Evolutionary conservation across 2,797 vertebrate genomes (phyloP).

Genomic region (Knipowitschia caucasica): DNA sequence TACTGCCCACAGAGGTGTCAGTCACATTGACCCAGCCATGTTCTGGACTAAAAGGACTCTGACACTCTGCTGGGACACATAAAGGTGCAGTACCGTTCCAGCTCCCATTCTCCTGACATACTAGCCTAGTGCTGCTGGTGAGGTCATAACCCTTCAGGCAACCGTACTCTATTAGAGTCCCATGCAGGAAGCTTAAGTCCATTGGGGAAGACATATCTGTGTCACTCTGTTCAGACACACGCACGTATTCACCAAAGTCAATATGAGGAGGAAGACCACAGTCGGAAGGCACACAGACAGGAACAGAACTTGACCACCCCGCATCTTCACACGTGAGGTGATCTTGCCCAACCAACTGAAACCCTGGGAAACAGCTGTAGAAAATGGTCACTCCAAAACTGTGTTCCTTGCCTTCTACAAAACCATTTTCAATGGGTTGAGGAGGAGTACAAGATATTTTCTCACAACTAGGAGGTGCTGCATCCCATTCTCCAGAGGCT

Average conservation of each 20-base stretch:
- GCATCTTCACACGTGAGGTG: conserved; percentile 91
- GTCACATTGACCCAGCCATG: conserved; percentile 83
- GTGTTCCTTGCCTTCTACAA: conserved; percentile 93
- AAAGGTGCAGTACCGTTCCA: conserved; percentile 93
- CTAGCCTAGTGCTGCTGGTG: conserved; percentile 71
- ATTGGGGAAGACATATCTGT: conserved; percentile 32
- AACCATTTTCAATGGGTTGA: conserved; percentile 89
- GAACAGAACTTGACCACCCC: conserved; percentile 88
- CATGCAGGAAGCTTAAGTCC: conserved; percentile 84
- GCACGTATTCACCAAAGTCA: conserved; percentile 89
- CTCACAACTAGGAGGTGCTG: conserved; percentile 78
- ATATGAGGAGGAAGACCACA: conserved; percentile 96
- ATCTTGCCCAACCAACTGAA: conserved; percentile 86
- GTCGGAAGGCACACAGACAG: conserved; percentile 84
- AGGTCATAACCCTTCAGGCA: conserved; percentile 89
- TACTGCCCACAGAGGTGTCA: conserved; percentile 78
- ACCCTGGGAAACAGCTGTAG: conserved; percentile 96
- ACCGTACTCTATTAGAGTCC: conserved; percentile 80
- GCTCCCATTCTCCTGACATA: conserved; percentile 88
- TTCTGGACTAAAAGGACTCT: conserved; percentile 75
- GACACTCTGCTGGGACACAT: conserved; percentile 85
- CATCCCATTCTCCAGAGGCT: conserved; percentile 86
- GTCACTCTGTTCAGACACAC: conserved; percentile 61
- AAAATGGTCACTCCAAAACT: conserved; percentile 93
- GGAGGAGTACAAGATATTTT: conserved; percentile 87